Evolutionary conservation across 2,113 vertebrate species (phyloP), one percentile per base, ranked within the genome.

Genomic region (Lynx canadensis): DNA sequence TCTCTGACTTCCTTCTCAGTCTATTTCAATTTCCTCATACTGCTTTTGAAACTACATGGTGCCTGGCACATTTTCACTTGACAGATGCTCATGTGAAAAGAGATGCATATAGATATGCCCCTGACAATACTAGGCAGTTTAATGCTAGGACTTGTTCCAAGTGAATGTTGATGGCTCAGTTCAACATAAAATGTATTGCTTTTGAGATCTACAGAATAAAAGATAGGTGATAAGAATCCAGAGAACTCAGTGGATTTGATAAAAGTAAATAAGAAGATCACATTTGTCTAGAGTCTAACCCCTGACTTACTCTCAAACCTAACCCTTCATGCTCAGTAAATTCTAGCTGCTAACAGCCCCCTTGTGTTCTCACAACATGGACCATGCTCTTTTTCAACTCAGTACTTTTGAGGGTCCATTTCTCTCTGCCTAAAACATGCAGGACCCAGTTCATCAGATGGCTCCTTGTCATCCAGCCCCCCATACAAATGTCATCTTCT

Each of bases 41-140:
- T 96, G 71, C 60, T 97, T 97, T 97, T 6, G 4, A 36, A 94
- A 23, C 57, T 55, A 0, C 69, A 36, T 94, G 86, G 19, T 41
- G 33, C 89, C 86, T 97, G 87, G 52, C 92, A 78, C 31, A n/a
- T 96, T 97, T 92, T 90, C 69, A 92, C 36, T 83, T 89, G 89
- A 95, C 96, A 98, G 90, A 94, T 96, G 92, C 83, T 97, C 74
- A 31, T 85, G 48, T 29, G 74, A 80, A 86, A 97, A 95, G 57
- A 18, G 33, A 95, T 81, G 84, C 74, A 50, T 91, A 84, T 63
- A 92, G 94, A 68, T 65, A 97, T 88, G 76, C 76, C 91, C 92
- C 76, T 63, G 92, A 95, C 87, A 92, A 85, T 94, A 92, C 25
- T 25, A 90, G 74, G 90, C 57, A 90, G 29, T 92, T 96, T 91